Evolutionary conservation across 1,140 invertebrate genomes (phyloP), one percentile per base, ranked within the genome.

Genomic region (Atopsyche davidsoni): DNA sequence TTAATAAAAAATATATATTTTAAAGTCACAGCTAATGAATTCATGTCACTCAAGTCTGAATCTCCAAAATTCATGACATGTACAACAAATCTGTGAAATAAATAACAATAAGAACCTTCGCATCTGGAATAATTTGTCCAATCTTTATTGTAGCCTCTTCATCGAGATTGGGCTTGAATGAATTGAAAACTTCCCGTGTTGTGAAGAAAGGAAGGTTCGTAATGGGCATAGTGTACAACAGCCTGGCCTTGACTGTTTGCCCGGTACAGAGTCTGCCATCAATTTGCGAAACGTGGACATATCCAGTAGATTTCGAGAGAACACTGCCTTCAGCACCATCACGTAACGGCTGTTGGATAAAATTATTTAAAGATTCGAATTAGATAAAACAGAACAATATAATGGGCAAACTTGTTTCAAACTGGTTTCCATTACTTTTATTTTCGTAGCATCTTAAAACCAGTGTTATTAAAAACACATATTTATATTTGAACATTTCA

Each of bases 191-290:
- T 25, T 64, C 60, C 49, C 61, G 63, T 60, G 68, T 69, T 0
- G 67, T 72, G 13, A 72, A 60, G 52, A 65, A 73, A 0, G 68
- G 67, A 0, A 79, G 73, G 62, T 86, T 87, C 7, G 82, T 75
- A 0, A 79, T 70, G 1, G 83, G 83, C 60, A 85, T 69, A 13
- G 78, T 68, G 55, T 86, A 88, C 1, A 87, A 59, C 1, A 88
- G 66, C 3, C 75, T 70, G 0, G 79, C 82, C 36, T 64, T 64
- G 13, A 81, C 45, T 24, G 69, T 62, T 36, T 63, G 57, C 4
- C 70, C 75, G 52, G 70, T 46, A 24, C 68, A 38, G 11, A 44
- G 34, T 11, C 40, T 22, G 21, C 47, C 64, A 2, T 62, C 40
- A n/a, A 79, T 63, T 51, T 80, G 73, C 17, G 70, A 56, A 55